Conservation (phyloP, 2,888 invertebrate species). For the Diloba caeruleocephala region DNA sequence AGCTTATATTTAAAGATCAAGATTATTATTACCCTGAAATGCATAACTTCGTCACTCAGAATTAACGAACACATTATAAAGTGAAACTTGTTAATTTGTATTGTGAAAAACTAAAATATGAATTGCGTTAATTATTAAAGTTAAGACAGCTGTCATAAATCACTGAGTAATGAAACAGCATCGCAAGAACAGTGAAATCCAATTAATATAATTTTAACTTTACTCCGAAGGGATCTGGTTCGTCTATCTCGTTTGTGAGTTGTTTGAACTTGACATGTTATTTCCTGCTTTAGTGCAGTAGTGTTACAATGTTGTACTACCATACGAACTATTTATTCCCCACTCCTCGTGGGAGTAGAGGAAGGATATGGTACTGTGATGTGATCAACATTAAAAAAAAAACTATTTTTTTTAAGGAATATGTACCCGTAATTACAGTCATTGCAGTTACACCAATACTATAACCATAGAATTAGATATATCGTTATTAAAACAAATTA, state of each 20-base stretch:
- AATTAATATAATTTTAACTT: constrained; percentile 62
- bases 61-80: constrained; percentile 13
- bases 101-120: constrained; percentile 59
- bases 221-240: constrained; percentile 39
- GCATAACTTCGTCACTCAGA: too few relatives aligned
- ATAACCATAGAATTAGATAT: too few relatives aligned
- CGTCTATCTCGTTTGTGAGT: constrained; percentile 32
- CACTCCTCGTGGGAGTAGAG: too few relatives aligned
- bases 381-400: too few relatives aligned
- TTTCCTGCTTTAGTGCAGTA: constrained; percentile 14
- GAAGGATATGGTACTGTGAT: too few relatives aligned
- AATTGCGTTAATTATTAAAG: constrained; percentile 64
- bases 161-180: constrained; percentile 58
- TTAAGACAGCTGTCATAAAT: constrained; percentile 68
- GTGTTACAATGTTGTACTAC: constrained; percentile 21
- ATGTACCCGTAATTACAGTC: too few relatives aligned
- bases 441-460: too few relatives aligned
- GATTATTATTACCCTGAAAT: too few relatives aligned
- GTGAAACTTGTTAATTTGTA: constrained; percentile 34
- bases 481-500: too few relatives aligned
- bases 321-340: too few relatives aligned
- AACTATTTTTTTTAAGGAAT: too few relatives aligned
- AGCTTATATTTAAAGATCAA: too few relatives aligned
- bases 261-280: constrained; percentile 45
- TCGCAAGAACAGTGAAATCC: constrained; percentile 59